Evolutionary conservation across 2,888 invertebrate genomes (phyloP), one percentile per base, ranked within the genome.

Genomic region (Ochropleura leucogaster): DNA sequence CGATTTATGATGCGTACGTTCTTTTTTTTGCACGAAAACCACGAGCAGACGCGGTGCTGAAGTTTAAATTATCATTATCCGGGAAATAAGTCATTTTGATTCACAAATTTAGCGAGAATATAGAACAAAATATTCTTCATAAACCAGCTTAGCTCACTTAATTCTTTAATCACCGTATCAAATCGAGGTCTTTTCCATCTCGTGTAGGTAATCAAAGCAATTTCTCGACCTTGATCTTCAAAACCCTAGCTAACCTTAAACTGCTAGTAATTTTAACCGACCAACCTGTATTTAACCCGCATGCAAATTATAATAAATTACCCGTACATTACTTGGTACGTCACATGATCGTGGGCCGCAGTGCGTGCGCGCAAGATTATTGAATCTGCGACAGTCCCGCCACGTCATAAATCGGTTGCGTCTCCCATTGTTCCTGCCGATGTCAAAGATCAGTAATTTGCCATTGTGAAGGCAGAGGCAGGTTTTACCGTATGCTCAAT

Each of bases 361-460:
- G 86, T 91, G 93, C 91, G 91, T 88, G 88, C 82, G 91, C 90
- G 91, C 91, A 87, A 81, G 86, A 85, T 90, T 91, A 93, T 92
- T 92, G 91, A 92, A 92, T 91, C 91, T 90, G 90, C 90, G 92
- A 90, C 90, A 90, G 88, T 88, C 89, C 89, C 89, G 88, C 87
- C 92, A 92, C 93, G 80, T 93, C 92, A 91, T 93, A 93, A 93
- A 93, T 92, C 91, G 85, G 90, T 88, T 90, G 89, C 91, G 91
- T 92, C 92, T 92, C 89, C 95, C 95, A 95, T 96, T 96, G 95
- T 96, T 95, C 93, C 92, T 87, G 89, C 88, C 89, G 91, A 94
- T 95, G 96, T 95, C 95, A 96, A 95, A 96, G 96, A 96, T 96
- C 95, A 95, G 94, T 94, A 94, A 95, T 95, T 95, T 95, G 94